phyloP scores from a whole-genome alignment of 2,113 vertebrate species.

The Saguinus imperator region DNA sequence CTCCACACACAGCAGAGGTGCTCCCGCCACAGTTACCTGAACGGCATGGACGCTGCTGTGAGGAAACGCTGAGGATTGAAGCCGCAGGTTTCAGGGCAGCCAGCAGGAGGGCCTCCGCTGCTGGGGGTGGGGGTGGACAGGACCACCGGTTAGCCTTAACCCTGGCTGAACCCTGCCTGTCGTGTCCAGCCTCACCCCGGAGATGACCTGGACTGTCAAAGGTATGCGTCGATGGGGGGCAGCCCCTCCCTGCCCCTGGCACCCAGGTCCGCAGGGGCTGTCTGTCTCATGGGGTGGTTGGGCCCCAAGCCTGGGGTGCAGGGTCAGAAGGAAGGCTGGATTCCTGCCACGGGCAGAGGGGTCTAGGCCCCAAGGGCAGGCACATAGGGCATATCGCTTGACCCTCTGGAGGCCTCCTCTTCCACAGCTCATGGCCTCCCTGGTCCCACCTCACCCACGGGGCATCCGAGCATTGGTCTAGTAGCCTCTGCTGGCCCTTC shows the following conservation, averaged over 20 bases:
- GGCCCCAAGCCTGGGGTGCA: no score
- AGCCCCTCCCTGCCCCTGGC: not conserved
- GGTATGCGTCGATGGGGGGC: not conserved
- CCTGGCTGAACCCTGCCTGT: no score
- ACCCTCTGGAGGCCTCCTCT: not conserved
- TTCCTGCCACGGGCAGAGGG: not conserved
- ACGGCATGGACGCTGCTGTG: not conserved
- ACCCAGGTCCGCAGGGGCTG: not conserved
- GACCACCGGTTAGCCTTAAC: no score
- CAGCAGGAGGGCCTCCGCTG: not conserved
- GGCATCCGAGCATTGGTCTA: not conserved
- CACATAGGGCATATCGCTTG: not conserved
- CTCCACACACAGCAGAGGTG: not conserved
- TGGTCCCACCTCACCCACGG: not conserved
- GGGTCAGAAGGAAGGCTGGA: no score
- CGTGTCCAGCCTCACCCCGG: rapidly evolving
- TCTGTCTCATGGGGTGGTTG: no score
- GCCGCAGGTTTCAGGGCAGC: no score
- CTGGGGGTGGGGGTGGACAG: no score
- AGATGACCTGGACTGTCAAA: not conserved
- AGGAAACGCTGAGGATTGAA: no score
- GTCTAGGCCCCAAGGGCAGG: not conserved
- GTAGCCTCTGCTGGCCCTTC: not conserved
- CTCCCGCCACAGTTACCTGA: not conserved
- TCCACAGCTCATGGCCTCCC: not conserved